Conservation (phyloP, 1,140 invertebrate species). For the Gyrodactylus salaris region DNA sequence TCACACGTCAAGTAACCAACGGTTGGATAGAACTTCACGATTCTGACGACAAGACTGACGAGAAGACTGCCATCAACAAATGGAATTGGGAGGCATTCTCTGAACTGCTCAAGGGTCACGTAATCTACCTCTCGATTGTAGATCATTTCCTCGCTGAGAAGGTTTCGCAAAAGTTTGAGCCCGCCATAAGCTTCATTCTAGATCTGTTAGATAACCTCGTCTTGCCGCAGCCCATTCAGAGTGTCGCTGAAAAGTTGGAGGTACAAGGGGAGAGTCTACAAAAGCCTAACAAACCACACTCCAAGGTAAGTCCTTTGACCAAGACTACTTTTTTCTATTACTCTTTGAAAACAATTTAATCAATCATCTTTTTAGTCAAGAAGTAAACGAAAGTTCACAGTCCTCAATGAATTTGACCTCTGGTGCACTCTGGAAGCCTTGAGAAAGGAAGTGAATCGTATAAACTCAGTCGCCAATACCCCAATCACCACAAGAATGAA, state of each 20-base stretch:
- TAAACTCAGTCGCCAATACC: not conserved
- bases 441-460: conserved; percentile 4
- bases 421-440: not conserved
- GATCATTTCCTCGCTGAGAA: conserved; percentile 37
- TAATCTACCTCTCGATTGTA: not conserved
- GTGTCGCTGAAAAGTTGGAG: no score
- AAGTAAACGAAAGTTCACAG: conserved; percentile 1
- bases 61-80: not conserved
- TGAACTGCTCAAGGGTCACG: conserved; percentile 4
- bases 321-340: not conserved
- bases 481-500: conserved; percentile 1
- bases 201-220: conserved; percentile 4
- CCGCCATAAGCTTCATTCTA: conserved; percentile 16
- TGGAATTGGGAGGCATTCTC: conserved; percentile 8
- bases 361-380: not conserved
- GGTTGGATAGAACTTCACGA: not conserved
- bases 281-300: no score
- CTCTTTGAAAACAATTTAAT: not conserved
- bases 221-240: not conserved
- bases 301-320: not conserved
- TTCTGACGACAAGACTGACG: not conserved
- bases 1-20: not conserved
- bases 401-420: conserved; percentile 7
- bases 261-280: no score
- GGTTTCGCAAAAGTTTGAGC: conserved; percentile 34